Evolutionary conservation across 2,888 invertebrate genomes (phyloP), one percentile per base, ranked within the genome.

Genomic region (Athrips mouffetella): DNA sequence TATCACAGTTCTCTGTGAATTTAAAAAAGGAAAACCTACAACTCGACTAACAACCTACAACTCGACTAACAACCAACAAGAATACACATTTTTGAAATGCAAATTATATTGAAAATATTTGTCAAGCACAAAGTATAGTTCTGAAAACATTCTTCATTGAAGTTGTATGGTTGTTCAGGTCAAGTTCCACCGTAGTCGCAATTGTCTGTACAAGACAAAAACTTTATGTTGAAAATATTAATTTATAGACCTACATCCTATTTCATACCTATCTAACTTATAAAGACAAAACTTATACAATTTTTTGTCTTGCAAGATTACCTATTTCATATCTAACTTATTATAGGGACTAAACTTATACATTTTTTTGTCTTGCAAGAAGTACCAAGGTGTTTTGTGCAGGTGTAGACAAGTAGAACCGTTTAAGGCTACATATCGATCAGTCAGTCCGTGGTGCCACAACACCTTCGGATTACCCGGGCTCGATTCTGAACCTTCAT

Each of bases 401-500:
- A 52, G 52, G 18, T 55, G 53, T 3, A 65, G 63, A 50, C 65
- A 58, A 30, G 70, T 60, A 29, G 70, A 57, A 30, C 65, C 66
- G 60, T 63, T 63, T 5, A n/a, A 25, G 27, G 27, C 27, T 25
- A n/a, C n/a, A n/a, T 27, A n/a, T 15, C 18, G 8, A 6, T 8
- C 71, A 57, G 63, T 68, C 41, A 66, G 63, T 35, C 35, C 8
- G 18, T 16, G 53, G 66, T 66, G 42, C 67, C 61, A 55, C 70
- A 70, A 52, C 67, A 73, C 18, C 60, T 58, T 49, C 66, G 60
- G 49, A 60, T 59, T 10, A 65, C 67, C 53, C 70, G 65, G 27
- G 64, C 63, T 53, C 71, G 70, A 45, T 78, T 64, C 53, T 80
- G 77, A 11, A 73, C 78, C 63, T 84, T 85, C 46, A 89, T 59